These are phyloP conservation scores for Tetrapedia diversipes DNA, from an alignment of 2,888 invertebrate genomes.

Conservation along the genomic window DNA sequence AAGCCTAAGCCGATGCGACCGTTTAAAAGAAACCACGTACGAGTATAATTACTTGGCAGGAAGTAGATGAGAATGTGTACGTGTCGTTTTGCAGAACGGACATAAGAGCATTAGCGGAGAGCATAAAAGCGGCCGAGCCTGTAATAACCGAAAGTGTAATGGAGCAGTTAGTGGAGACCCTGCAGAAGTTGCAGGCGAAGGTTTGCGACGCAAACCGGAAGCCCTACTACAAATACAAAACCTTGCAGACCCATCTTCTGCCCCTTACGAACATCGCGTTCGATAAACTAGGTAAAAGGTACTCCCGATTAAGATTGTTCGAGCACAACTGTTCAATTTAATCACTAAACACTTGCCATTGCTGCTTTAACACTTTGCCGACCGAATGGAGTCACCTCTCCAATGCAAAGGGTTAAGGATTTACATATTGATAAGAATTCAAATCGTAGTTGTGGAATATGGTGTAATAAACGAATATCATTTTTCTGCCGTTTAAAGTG, in stretches of 20 bases:
- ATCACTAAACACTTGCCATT: too few species aligned
- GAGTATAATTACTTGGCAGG: slow-evolving; percentile 12
- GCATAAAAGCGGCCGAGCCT: slow-evolving; percentile 84
- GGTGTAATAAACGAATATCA: too few species aligned
- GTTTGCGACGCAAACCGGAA: slow-evolving; percentile 86
- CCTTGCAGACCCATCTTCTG: slow-evolving; percentile 87
- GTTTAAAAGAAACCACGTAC: slow-evolving; percentile 1
- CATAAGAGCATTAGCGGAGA: slow-evolving; percentile 84
- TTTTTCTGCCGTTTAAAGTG: neutral
- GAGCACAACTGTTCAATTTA: slow-evolving; percentile 19
- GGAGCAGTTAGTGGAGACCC: slow-evolving; percentile 85
- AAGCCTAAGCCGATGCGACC: neutral
- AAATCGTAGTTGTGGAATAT: too few species aligned
- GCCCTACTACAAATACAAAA: slow-evolving; percentile 87
- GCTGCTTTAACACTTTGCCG: too few species aligned
- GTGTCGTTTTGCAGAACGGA: slow-evolving; percentile 83
- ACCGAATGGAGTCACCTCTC: too few species aligned
- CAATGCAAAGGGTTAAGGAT: too few species aligned
- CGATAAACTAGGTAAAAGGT: slow-evolving; percentile 88
- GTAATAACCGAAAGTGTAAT: slow-evolving; percentile 85
- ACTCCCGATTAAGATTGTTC: slow-evolving; percentile 64
- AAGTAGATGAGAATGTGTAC: slow-evolving; percentile 6
- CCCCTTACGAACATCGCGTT: slow-evolving; percentile 90
- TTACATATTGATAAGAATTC: too few species aligned
- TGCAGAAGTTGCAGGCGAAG: slow-evolving; percentile 86